Percentiles rank a stretch among this genome's conserved stretches.
Evolutionary conservation across 2,113 vertebrate genomes (phyloP).

Genomic region (Maccullochella peelii): DNA sequence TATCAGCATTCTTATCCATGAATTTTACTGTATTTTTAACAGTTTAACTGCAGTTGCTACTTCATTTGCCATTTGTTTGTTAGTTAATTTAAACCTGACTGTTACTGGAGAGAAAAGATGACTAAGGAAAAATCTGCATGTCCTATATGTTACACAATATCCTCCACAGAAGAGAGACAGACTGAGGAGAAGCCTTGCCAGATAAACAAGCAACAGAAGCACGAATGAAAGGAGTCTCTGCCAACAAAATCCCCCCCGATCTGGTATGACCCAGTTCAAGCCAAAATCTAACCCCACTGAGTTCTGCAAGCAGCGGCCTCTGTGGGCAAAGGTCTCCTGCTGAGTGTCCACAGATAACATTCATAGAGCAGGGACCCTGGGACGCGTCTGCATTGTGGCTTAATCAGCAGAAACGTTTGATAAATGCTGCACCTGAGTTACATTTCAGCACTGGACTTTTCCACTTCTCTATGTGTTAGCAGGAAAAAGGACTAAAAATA

Average conservation of each 20-base stretch:
- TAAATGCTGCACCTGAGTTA: neutral
- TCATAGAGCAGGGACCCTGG: neutral
- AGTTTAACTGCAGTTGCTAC: neutral
- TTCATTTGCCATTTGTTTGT: neutral
- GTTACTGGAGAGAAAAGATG: neutral
- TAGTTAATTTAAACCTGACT: neutral
- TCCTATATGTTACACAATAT: constrained; percentile 14
- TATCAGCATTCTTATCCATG: neutral
- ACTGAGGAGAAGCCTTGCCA: neutral
- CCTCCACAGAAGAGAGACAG: neutral
- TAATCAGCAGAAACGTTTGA: neutral
- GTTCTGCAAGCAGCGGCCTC: constrained; percentile 23
- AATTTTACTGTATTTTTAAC: neutral
- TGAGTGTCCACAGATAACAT: constrained; percentile 44
- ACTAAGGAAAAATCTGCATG: constrained; percentile 5
- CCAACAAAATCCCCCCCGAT: constrained; percentile 61
- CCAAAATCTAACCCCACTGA: constrained; percentile 25
- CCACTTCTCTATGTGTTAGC: neutral
- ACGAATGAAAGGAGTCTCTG: constrained; percentile 8
- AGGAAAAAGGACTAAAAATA: neutral
- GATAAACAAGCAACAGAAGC: constrained; percentile 58
- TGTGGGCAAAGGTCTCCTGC: constrained; percentile 60
- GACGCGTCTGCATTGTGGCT: neutral
- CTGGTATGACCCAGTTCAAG: constrained; percentile 62
- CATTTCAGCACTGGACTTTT: neutral